Evolutionary conservation across 1,140 invertebrate genomes (phyloP).

Genomic region (Drusus annulatus): DNA sequence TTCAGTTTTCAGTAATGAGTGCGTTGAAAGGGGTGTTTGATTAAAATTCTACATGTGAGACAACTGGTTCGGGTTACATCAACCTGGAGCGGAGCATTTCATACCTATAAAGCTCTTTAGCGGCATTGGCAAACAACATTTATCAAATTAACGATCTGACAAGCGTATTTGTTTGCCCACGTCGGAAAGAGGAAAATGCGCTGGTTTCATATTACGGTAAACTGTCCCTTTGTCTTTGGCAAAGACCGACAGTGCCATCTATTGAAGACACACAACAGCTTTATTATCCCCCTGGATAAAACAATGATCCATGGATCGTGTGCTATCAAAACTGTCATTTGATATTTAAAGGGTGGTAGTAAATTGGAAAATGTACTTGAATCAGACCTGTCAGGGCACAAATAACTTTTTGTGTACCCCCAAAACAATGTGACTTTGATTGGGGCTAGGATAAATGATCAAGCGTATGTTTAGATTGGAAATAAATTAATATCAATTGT

Average conservation of each 20-base stretch:
- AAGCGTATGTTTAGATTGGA: not conserved
- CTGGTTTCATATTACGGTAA: slow-evolving; percentile 31
- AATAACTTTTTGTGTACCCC: not conserved
- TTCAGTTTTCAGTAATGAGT: too few relatives aligned
- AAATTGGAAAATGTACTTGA: not conserved
- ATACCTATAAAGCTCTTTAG: too few relatives aligned
- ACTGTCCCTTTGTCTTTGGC: slow-evolving; percentile 28
- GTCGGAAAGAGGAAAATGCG: slow-evolving; percentile 31
- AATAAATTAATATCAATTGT: not conserved
- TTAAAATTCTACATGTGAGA: too few relatives aligned
- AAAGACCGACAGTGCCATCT: not conserved
- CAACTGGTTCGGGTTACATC: too few relatives aligned
- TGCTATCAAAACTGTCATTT: slow-evolving; percentile 18
- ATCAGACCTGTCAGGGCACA: not conserved
- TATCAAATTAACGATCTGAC: slow-evolving; percentile 31
- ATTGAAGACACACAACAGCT: slow-evolving; percentile 2
- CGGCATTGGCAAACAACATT: slow-evolving; percentile 19
- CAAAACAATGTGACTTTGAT: not conserved
- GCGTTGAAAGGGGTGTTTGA: too few relatives aligned
- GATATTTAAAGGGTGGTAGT: slow-evolving; percentile 21
- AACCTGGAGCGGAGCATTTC: not conserved
- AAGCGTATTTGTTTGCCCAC: slow-evolving; percentile 26
- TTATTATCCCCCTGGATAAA: not conserved
- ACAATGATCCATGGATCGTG: slow-evolving; percentile 7
- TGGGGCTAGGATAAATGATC: not conserved